Evolutionary conservation across 2,113 vertebrate species (phyloP).

Genomic region (Melanerpes aurifrons): DNA sequence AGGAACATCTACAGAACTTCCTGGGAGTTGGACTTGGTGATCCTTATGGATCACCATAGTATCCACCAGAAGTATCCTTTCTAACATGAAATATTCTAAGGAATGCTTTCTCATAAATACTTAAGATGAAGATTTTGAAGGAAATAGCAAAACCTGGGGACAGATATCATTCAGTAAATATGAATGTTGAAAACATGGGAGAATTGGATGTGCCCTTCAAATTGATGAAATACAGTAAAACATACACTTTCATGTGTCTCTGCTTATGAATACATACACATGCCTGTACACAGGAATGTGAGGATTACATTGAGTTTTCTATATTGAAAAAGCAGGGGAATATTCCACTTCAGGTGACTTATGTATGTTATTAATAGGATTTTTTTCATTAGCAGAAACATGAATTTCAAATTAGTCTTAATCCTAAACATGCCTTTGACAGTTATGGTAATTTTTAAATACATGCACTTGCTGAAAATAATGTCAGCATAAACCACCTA

Average conservation of each 20-base stretch:
- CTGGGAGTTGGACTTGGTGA: neutral
- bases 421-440: neutral
- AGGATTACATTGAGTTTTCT: neutral
- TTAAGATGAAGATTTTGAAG: neutral
- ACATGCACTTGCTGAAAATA: neutral
- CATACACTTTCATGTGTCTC: rapidly evolving
- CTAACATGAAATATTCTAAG: neutral
- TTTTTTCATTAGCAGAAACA: neutral
- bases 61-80: neutral
- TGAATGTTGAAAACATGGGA: neutral
- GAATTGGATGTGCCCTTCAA: neutral
- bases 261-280: neutral
- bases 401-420: neutral
- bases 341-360: neutral
- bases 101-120: neutral
- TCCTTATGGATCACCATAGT: neutral
- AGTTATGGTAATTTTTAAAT: neutral
- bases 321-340: neutral
- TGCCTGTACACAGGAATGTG: neutral
- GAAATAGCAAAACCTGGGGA: neutral
- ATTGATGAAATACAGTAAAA: neutral
- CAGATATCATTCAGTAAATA: neutral
- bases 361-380: neutral
- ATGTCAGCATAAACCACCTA: neutral
- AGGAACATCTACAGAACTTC: neutral